phyloP scores from a whole-genome alignment of 2,113 vertebrate species.

The Vulpes lagopus region DNA sequence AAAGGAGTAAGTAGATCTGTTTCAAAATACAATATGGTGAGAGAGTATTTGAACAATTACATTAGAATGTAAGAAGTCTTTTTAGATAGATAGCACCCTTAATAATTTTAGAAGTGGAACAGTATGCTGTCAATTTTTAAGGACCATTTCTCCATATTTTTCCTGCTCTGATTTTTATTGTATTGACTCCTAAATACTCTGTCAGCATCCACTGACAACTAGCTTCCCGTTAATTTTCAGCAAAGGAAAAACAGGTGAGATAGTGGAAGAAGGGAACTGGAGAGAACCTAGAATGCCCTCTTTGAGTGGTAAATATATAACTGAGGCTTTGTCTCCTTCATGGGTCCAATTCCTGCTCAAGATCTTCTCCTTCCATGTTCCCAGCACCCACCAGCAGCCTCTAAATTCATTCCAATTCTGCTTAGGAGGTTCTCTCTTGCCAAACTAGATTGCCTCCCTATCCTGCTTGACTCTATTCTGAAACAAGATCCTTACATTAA shows the following conservation, averaged over 20 bases:
- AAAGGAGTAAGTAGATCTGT: background rate
- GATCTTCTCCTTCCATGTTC: background rate
- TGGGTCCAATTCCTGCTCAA: background rate
- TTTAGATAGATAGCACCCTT: background rate
- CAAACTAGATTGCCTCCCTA: background rate
- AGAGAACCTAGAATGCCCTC: background rate
- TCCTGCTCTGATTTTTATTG: background rate
- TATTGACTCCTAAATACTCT: background rate
- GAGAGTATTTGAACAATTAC: background rate
- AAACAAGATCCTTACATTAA: background rate
- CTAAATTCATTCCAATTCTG: background rate
- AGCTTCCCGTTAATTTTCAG: background rate
- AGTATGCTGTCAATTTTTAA: background rate
- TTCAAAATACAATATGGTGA: background rate
- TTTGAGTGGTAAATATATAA: background rate
- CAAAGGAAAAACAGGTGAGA: background rate
- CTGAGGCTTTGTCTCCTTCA: background rate
- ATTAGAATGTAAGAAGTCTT: background rate
- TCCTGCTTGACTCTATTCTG: background rate
- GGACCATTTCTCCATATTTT: background rate
- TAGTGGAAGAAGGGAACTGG: background rate
- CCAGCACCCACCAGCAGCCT: background rate
- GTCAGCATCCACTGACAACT: background rate
- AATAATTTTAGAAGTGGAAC: background rate
- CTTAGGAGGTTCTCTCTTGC: background rate